Evolutionary conservation across 2,888 invertebrate species (phyloP), one percentile per base, ranked within the genome.

Genomic region (Hydriomena furcata): DNA sequence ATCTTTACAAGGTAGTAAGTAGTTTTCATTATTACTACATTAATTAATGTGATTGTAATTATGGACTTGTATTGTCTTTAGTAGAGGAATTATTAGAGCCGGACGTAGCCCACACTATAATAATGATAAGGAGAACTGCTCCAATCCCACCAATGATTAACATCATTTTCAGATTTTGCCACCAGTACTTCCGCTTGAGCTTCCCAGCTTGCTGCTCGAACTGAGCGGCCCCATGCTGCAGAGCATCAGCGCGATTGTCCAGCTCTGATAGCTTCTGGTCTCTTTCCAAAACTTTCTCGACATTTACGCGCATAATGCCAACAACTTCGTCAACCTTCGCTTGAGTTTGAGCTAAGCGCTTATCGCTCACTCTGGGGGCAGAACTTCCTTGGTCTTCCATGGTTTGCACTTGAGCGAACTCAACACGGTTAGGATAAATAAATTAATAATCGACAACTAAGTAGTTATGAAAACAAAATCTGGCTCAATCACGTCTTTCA

Each of bases 101-200:
- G 46, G 81, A 77, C 21, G 85, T 79, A 42, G 87, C 84, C 82
- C 84, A 91, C 58, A 96, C 94, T 83, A 96, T 94, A 75, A 97
- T 95, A 73, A 97, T 95, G 82, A 95, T 95, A 85, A 97, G 91
- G 79, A 97, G 87, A 64, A 96, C 92, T 65, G 94, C 93, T 62
- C 94, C 96, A 79, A 97, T 96, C 67, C 94, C 95, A 71, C 96
- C 96, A 92, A 97, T 95, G 65, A 97, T 96, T 77, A 97, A 94
- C 96, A 96, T 97, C 96, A 97, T 97, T 93, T 98, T 98, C 85
- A 98, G 92, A 90, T 98, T 98, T 91, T 98, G 97, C 95, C 98
- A 95, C 98, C 98, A 98, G 82, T 97, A 98, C 90, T 98, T 98
- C 79, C 97, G 93, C 91, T 98, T 98, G 66, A 98, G 93, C 91